Base-by-base conservation (phyloP, 2,113 vertebrate genomes). In the Tachysurus vachellii region DNA sequence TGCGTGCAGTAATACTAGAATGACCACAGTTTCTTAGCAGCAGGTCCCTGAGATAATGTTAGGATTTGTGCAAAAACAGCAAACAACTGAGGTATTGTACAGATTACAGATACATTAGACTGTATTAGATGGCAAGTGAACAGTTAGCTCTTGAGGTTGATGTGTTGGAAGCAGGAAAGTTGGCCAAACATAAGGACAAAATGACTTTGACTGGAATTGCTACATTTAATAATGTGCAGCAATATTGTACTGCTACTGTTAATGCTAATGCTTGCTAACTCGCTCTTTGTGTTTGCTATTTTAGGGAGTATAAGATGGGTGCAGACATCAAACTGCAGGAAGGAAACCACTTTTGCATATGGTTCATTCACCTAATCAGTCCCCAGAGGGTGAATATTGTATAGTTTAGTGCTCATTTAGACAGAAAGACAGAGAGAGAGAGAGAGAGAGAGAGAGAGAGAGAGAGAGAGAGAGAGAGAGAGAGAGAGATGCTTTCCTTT, bases 171-270 rank as follows among this genome's bases (percentile, higher is more conserved):
- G 75, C 2, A 28, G 90, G 83, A 92, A 90, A 93, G 84, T 90
- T 92, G 91, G 92, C 92, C 71, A 88, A 93, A 36, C 36, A 2
- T 36, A 36, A 36, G 36, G 36, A 36, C 36, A 36, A 2, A 36
- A 36, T 36, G 36, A 36, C 36, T 36, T 1, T 36, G 90, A 87
- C 88, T 88, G 82, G 92, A 91, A 91, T 89, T 89, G 91, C 90
- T 93, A 93, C 91, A 91, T 91, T 88, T 91, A 42, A 90, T 94
- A 93, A 95, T 93, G 92, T 93, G 89, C 91, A 92, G 92, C 93
- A 91, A 92, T 94, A 94, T 92, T 90, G 91, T 93, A 54, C 54
- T 81, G 76, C 76, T 28, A 77, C 28, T 54, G n/a, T 75, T 82
- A 80, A 4, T 81, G 66, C 44, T 82, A 23, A 53, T 73, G 7